Evolutionary conservation across 2,113 vertebrate species (phyloP).

Genomic region (Cephalopterus ornatus): DNA sequence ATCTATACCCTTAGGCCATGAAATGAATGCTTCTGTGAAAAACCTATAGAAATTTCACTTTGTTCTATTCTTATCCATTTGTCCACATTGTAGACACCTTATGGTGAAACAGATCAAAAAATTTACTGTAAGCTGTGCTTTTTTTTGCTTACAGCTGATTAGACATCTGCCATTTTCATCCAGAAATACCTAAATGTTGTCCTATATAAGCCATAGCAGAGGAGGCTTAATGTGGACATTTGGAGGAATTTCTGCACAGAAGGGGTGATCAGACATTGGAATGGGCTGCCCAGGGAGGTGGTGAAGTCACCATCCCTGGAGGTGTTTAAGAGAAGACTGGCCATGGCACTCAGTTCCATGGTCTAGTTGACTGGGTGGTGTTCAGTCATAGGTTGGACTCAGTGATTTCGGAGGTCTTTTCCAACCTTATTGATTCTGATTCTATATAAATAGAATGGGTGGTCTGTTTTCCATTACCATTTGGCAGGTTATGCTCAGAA

Average conservation of each 20-base stretch:
- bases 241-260: neutral
- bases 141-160: neutral
- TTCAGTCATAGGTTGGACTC: neutral
- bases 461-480: neutral
- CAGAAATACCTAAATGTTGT: neutral
- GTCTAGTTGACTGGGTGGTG: neutral
- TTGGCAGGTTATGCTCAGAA: neutral
- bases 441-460: neutral
- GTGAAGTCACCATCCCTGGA: neutral
- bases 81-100: neutral
- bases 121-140: neutral
- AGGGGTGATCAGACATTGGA: neutral
- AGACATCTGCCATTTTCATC: neutral
- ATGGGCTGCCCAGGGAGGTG: neutral
- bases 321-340: neutral
- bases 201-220: neutral
- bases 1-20: neutral
- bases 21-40: neutral
- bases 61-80: neutral
- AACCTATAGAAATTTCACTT: neutral
- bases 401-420: neutral
- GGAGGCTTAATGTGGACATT: neutral
- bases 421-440: neutral
- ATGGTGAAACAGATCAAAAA: neutral
- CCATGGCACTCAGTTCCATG: neutral